These are phyloP conservation scores for Lepus timidus DNA, from an alignment of 2,113 vertebrate genomes.

Conservation along the genomic window DNA sequence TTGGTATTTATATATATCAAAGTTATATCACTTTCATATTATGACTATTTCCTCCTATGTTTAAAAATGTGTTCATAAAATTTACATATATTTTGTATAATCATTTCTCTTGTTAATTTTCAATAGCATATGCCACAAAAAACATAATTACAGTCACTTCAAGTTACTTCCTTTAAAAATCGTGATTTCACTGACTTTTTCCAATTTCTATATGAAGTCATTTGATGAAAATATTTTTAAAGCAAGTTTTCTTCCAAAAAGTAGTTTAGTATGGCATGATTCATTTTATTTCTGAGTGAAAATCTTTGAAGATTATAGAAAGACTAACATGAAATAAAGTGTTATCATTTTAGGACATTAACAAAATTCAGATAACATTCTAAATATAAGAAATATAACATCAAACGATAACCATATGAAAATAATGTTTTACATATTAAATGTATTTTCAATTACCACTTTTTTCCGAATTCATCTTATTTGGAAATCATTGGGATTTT, in stretches of 20 bases:
- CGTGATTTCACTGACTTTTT: not conserved
- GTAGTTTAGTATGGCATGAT: not conserved
- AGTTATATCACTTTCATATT: not conserved
- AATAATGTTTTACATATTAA: not conserved
- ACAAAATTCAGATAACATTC: not conserved
- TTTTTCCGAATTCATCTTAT: not conserved
- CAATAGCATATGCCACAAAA: not conserved
- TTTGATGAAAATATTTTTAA: slow-evolving; percentile 31
- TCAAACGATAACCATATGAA: not conserved
- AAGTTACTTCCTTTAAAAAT: slow-evolving; percentile 31
- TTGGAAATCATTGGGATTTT: not conserved
- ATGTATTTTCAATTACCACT: not conserved
- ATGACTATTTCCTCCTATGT: not conserved
- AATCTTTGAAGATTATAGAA: not conserved
- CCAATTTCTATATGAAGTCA: not conserved
- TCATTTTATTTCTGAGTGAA: slow-evolving; percentile 36
- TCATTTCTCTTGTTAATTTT: slow-evolving; percentile 40
- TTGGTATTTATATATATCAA: not conserved
- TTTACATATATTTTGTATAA: not conserved
- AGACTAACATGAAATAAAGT: not conserved
- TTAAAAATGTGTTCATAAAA: not conserved
- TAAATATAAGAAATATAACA: slow-evolving; percentile 1
- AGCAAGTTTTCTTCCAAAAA: slow-evolving; percentile 13
- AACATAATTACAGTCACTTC: not conserved
- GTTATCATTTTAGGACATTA: not conserved